Base-by-base conservation (phyloP, 53 echinoderm and acorn worm genomes). In the Arbacia lixula region DNA sequence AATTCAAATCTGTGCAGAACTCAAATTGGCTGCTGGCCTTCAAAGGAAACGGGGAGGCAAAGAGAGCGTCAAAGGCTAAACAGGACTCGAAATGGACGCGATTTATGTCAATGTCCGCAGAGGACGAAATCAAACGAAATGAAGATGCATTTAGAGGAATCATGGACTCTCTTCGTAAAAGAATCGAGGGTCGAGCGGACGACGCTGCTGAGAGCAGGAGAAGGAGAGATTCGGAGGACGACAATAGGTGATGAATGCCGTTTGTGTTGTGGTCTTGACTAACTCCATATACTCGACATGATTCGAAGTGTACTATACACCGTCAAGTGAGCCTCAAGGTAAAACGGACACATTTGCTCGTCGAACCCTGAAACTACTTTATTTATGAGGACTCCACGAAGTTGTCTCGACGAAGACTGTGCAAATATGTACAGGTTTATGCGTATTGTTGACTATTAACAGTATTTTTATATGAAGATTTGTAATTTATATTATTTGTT, bases 391-490 rank as follows among this genome's bases (percentile, higher is more conserved):
- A 69, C 69, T 69, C 69, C 42, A 22, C 12, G 41, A 68, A 40
- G 58, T 21, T 24, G 27, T 16, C 21, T 3, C 33, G 20, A 19
- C 31, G 19, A 16, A 53, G 72, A 68, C 73, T 83, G 85, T 88
- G 88, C 83, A 87, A 91, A 61, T 31, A 60, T 85, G 85, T 85
- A 87, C 85, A 86, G 85, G 85, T 83, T 85, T 75, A 84, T 83
- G 88, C n/a, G n/a, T 24, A 62, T 81, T 64, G 82, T 62, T 81
- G 82, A 81, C 82, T 81, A 83, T 85, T 88, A 92, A 92, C 92
- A 79, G 88, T 92, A 92, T 92, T 92, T 92, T 92, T 92, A 92
- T 92, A 92, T 88, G 92, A 92, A 92, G 88, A 92, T 88, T 88
- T 88, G 92, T 92, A 92, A 92, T 92, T 92, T 92, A 92, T 92